Conservation (phyloP, 2,888 invertebrate genomes). For the Caenorhabditis panamensis region DNA sequence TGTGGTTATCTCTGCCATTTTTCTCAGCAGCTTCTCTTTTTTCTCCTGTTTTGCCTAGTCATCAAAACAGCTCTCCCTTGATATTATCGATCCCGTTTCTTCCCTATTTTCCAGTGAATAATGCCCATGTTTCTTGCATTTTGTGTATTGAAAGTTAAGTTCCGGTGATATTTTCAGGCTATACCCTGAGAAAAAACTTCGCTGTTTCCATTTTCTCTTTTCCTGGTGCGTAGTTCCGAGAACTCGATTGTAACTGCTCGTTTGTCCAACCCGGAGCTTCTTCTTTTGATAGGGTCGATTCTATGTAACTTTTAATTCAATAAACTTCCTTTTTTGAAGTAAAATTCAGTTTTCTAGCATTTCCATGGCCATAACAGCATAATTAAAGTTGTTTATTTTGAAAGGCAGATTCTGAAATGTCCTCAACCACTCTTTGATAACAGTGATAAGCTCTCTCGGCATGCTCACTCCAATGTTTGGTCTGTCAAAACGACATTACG, state of each 20-base stretch:
- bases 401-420: slow-evolving; percentile 26
- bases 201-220: slow-evolving; percentile 22
- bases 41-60: slow-evolving; percentile 35
- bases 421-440: slow-evolving; percentile 32
- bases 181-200: not conserved
- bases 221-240: slow-evolving; percentile 52
- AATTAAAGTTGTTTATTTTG: slow-evolving; percentile 42
- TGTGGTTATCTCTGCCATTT: slow-evolving; percentile 46
- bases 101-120: not conserved
- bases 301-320: slow-evolving; percentile 40
- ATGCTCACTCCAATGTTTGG: slow-evolving; percentile 43
- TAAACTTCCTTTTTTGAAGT: slow-evolving; percentile 25
- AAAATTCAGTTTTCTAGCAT: slow-evolving; percentile 14
- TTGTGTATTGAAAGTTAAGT: slow-evolving; percentile 41
- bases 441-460: slow-evolving; percentile 18
- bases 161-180: slow-evolving; percentile 52
- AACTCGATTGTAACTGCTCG: slow-evolving; percentile 28
- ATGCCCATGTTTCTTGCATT: slow-evolving; percentile 11
- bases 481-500: slow-evolving; percentile 46
- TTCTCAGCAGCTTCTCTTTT: slow-evolving; percentile 32
- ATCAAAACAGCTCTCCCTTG: slow-evolving; percentile 21
- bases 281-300: slow-evolving; percentile 53
- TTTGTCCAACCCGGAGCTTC: slow-evolving; percentile 29
- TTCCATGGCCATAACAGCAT: not conserved
- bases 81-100: not conserved